Conservation (phyloP, 2,113 vertebrate species). For the Erythrolamprus reginae region DNA sequence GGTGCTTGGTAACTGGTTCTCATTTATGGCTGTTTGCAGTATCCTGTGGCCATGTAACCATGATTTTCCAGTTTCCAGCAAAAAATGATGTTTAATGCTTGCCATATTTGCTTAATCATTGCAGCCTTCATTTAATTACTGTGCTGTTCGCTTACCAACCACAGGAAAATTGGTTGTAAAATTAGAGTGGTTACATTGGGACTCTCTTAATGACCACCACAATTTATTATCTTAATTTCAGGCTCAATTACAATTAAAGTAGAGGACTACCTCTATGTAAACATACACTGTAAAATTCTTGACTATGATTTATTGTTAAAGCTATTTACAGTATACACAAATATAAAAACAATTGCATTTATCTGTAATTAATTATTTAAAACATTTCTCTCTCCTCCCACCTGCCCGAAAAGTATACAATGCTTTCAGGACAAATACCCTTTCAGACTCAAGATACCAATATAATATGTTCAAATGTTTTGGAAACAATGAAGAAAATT, state of each 20-base stretch:
- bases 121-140: background rate
- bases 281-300: background rate
- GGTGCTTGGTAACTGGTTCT: background rate
- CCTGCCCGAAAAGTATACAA: slow-evolving; percentile 90
- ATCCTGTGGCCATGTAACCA: background rate
- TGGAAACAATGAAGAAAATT: slow-evolving; percentile 98
- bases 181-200: background rate
- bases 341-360: background rate
- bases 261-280: background rate
- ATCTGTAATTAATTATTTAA: slow-evolving; percentile 3
- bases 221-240: background rate
- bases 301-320: background rate
- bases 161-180: background rate
- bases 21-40: background rate
- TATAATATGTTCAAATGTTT: slow-evolving; percentile 85
- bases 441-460: slow-evolving; percentile 93
- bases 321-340: background rate
- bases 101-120: background rate
- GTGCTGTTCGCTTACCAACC: background rate
- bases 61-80: background rate
- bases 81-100: background rate
- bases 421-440: slow-evolving; percentile 96
- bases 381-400: slow-evolving; percentile 18
- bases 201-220: background rate
- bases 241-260: background rate